These are phyloP conservation scores for Lamprotornis superbus DNA, from an alignment of 2,113 vertebrate genomes.

Conservation along the genomic window DNA sequence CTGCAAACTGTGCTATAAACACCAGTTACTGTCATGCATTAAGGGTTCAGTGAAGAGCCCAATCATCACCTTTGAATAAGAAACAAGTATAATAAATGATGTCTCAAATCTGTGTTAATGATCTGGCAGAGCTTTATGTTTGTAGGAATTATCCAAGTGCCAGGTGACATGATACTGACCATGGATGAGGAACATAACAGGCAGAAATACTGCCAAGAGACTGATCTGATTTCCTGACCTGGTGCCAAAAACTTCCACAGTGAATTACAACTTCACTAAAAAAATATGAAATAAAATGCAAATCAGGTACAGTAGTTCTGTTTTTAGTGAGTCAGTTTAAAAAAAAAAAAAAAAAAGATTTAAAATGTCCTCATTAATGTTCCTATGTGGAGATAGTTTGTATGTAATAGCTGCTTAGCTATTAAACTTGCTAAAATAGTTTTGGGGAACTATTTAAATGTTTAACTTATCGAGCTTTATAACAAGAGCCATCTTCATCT, in stretches of 20 bases:
- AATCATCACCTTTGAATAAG: not conserved
- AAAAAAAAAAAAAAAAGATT: not conserved
- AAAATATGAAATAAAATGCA: not conserved
- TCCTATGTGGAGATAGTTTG: not conserved
- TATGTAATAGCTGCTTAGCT: not conserved
- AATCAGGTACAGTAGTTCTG: not conserved
- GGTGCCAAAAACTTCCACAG: not conserved
- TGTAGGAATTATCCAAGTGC: not conserved
- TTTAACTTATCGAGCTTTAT: not conserved
- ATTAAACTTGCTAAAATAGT: not conserved
- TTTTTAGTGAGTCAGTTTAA: not conserved
- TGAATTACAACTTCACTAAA: not conserved
- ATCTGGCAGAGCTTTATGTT: not conserved
- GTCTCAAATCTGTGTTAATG: not conserved
- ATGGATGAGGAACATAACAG: not conserved
- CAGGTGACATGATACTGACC: not conserved
- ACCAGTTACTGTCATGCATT: not conserved
- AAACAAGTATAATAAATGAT: not conserved
- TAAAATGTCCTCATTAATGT: not conserved
- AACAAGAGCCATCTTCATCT: not conserved
- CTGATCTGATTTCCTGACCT: not conserved
- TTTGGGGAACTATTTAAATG: not conserved
- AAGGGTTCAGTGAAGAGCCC: not conserved
- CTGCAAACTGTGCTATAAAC: not conserved
- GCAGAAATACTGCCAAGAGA: not conserved